phyloP scores from a whole-genome alignment of 2,797 vertebrate species.

The Pipistrellus pygmaeus region DNA sequence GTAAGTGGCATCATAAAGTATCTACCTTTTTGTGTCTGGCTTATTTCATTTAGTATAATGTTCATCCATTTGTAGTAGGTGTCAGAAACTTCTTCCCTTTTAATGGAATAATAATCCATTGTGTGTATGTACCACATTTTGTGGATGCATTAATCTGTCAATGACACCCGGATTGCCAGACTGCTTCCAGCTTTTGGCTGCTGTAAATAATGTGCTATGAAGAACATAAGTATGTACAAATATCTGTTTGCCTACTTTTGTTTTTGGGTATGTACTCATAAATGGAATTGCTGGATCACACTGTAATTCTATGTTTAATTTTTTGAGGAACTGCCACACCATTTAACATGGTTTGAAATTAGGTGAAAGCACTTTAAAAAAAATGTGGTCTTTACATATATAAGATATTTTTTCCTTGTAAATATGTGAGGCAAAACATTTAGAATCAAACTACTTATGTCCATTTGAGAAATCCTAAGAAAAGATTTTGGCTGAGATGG shows the following conservation, averaged over 20 bases:
- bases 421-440: constrained; percentile 28
- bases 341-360: constrained; percentile 46
- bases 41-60: constrained; percentile 39
- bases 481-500: constrained; percentile 7
- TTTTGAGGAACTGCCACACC: constrained; percentile 21
- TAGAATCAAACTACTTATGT: not conserved
- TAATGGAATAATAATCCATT: constrained; percentile 1
- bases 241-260: not conserved
- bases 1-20: not conserved
- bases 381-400: constrained; percentile 25
- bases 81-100: constrained; percentile 16
- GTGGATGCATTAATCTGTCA: not conserved
- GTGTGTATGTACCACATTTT: not conserved
- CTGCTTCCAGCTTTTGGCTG: not conserved
- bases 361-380: constrained; percentile 51
- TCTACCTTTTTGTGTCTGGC: not conserved
- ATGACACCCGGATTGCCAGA: not conserved
- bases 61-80: not conserved
- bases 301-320: constrained; percentile 16
- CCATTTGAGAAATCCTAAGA: not conserved
- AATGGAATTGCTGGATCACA: not conserved
- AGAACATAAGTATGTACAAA: not conserved
- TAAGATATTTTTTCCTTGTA: not conserved
- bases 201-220: not conserved
- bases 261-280: constrained; percentile 14